These are phyloP conservation scores for Mastacembelus armatus DNA, from an alignment of 2,797 vertebrate species.

Conservation along the genomic window DNA sequence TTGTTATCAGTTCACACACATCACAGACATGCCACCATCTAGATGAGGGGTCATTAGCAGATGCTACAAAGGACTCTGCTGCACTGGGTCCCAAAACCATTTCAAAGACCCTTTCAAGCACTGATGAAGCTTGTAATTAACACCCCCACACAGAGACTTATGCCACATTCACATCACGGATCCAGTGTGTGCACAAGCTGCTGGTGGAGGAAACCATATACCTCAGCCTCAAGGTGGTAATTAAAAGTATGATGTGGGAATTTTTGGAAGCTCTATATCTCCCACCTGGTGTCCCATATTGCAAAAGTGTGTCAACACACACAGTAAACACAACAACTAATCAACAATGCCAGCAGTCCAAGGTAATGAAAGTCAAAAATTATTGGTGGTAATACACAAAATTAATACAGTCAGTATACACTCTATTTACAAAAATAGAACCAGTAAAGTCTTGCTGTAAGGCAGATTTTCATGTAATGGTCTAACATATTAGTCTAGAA, in stretches of 20 bases:
- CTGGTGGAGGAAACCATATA: constrained; percentile 27
- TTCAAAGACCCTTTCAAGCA: constrained; percentile 51
- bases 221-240: constrained; percentile 23
- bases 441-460: neutral
- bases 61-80: constrained; percentile 43
- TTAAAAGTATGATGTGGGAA: constrained; percentile 44
- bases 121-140: constrained; percentile 53
- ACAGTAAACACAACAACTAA: constrained; percentile 52
- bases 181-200: constrained; percentile 26
- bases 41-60: constrained; percentile 69
- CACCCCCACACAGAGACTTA: constrained; percentile 11
- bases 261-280: constrained; percentile 31
- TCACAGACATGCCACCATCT: constrained; percentile 36
- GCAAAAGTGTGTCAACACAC: constrained; percentile 58
- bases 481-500: neutral
- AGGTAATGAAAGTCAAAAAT: constrained; percentile 42
- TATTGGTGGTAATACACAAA: constrained; percentile 32
- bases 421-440: constrained; percentile 36
- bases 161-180: constrained; percentile 21
- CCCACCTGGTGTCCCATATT: constrained; percentile 60
- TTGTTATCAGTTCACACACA: constrained; percentile 54
- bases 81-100: constrained; percentile 30
- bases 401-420: constrained; percentile 24
- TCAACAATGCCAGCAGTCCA: constrained; percentile 26
- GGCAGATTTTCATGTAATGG: constrained; percentile 7